A percentile compares a stretch with the other conserved stretches of the same genome.
Conservation (phyloP, 2,113 vertebrate genomes). For the Tinamus guttatus region DNA sequence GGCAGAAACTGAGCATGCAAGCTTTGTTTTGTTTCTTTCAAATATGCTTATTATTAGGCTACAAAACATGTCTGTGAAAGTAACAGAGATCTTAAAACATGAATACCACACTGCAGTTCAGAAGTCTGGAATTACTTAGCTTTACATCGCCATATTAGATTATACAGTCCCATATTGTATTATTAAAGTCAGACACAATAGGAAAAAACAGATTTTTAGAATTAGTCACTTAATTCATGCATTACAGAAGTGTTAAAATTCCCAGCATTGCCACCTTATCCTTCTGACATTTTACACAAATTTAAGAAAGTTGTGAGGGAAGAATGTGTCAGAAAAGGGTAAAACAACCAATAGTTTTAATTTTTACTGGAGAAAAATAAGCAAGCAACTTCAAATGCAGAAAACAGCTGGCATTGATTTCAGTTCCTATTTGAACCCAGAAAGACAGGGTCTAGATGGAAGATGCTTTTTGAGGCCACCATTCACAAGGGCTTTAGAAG, state of each 20-base stretch:
- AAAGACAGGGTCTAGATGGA: not conserved
- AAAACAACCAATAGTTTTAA: not conserved
- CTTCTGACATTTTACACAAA: not conserved
- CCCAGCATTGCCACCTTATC: not conserved
- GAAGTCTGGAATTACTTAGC: not conserved
- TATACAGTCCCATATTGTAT: not conserved
- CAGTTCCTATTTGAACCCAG: not conserved
- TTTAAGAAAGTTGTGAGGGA: not conserved
- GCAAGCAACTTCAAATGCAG: not conserved
- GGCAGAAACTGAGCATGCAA: not conserved
- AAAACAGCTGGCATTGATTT: not conserved
- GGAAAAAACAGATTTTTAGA: not conserved
- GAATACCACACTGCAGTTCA: not conserved
- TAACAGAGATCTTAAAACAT: not conserved
- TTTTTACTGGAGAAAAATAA: not conserved
- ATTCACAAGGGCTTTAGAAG: not conserved
- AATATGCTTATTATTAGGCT: not conserved
- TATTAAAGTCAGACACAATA: not conserved
- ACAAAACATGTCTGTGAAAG: not conserved
- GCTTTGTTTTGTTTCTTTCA: not conserved
- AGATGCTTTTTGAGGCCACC: not conserved
- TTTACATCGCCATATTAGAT: not conserved
- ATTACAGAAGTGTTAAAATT: not conserved
- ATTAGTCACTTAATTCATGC: not conserved
- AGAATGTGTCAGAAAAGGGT: not conserved